phyloP scores from a whole-genome alignment of 2,888 invertebrate genomes.

The Plutella xylostella region DNA sequence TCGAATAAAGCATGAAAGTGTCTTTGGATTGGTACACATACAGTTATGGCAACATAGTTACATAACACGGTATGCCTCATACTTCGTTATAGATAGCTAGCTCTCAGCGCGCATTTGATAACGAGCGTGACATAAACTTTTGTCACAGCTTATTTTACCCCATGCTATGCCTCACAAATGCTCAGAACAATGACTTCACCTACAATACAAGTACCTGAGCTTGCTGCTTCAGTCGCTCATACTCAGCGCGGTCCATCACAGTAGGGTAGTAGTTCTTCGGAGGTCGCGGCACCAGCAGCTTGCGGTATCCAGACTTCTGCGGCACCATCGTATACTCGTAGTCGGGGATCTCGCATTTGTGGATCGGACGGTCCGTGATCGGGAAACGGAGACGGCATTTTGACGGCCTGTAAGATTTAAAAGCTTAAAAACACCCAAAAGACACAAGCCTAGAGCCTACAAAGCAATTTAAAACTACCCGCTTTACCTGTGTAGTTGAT shows the following conservation, averaged over 20 bases:
- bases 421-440: neutral
- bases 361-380: conserved; percentile 42
- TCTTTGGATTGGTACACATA: too few relatives aligned
- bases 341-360: conserved; percentile 46
- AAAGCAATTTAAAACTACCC: neutral
- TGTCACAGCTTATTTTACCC: too few relatives aligned
- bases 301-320: conserved; percentile 47
- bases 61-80: too few relatives aligned
- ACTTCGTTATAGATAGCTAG: too few relatives aligned
- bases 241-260: conserved; percentile 71
- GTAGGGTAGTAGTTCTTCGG: conserved; percentile 68
- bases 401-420: conserved; percentile 38
- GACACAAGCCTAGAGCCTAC: neutral
- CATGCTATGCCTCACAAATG: too few relatives aligned
- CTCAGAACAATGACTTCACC: too few relatives aligned
- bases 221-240: conserved; percentile 68
- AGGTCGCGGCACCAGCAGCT: conserved; percentile 61
- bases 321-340: conserved; percentile 37
- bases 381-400: conserved; percentile 59
- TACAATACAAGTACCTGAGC: too few relatives aligned
- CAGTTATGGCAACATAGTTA: too few relatives aligned
- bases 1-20: neutral
- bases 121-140: too few relatives aligned
- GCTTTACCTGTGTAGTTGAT: conserved; percentile 50
- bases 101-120: too few relatives aligned